These are phyloP conservation scores for Grapholita molesta DNA, from an alignment of 1,140 invertebrate species.

Conservation along the genomic window DNA sequence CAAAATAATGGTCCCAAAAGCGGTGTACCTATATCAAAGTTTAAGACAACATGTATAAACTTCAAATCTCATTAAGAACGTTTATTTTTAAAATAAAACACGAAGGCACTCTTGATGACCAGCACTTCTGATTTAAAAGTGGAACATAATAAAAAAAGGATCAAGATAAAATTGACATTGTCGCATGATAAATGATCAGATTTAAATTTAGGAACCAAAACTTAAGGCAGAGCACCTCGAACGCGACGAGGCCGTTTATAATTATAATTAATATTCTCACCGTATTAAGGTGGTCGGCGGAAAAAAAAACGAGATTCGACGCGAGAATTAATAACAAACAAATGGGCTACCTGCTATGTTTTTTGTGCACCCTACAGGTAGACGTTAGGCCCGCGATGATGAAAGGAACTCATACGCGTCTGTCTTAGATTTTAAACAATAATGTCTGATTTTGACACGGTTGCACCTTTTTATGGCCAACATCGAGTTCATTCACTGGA, in stretches of 20 bases:
- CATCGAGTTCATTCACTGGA: constrained; percentile 60
- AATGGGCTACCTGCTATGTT: constrained; percentile 76
- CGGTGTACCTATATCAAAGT: background rate
- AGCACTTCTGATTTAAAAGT: background rate
- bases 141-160: constrained; percentile 56
- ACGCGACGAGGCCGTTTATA: constrained; percentile 71
- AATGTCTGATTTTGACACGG: constrained; percentile 66
- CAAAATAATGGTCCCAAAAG: background rate
- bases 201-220: constrained; percentile 70
- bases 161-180: constrained; percentile 69
- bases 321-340: constrained; percentile 78
- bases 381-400: constrained; percentile 46
- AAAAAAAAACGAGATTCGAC: constrained; percentile 68
- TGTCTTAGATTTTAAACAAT: constrained; percentile 73
- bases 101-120: constrained; percentile 2
- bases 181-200: constrained; percentile 75
- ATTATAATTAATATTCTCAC: constrained; percentile 78
- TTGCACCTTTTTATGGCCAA: constrained; percentile 61
- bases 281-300: constrained; percentile 70
- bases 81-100: constrained; percentile 16
- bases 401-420: constrained; percentile 68
- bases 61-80: constrained; percentile 3
- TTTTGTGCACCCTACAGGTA: constrained; percentile 75
- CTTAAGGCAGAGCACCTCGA: constrained; percentile 52
- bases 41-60: background rate